Conservation (phyloP, 2,113 vertebrate genomes). For the Rhea pennata region DNA sequence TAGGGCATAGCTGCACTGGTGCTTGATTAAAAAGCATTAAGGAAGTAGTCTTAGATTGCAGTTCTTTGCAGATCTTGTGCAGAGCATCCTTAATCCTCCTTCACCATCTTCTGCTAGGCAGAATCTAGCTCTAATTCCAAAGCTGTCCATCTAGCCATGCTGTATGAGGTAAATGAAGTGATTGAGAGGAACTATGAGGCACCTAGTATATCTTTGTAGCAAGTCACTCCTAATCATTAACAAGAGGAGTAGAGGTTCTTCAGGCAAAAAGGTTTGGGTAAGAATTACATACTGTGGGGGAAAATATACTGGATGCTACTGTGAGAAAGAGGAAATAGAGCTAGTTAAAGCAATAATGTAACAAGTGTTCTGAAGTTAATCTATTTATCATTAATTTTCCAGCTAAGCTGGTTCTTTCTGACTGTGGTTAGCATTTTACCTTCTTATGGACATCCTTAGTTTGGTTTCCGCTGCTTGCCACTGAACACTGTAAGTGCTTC, state of each 20-base stretch:
- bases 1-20: not conserved
- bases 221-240: not conserved
- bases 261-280: not conserved
- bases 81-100: not conserved
- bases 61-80: not conserved
- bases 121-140: not conserved
- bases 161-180: not conserved
- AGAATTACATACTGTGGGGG: not conserved
- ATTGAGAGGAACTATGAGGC: not conserved
- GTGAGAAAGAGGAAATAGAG: not conserved
- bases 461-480: not conserved
- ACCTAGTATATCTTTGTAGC: not conserved
- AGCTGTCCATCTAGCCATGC: not conserved
- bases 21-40: constrained; percentile 10
- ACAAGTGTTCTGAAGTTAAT: not conserved
- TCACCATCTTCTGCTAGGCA: not conserved
- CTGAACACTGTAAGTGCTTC: not conserved
- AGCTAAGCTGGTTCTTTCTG: not conserved
- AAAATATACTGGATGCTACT: not conserved
- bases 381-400: not conserved
- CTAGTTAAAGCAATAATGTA: not conserved
- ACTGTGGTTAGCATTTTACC: not conserved
- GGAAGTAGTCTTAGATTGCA: not conserved
- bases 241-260: not conserved
- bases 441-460: not conserved